A percentile compares a stretch with the other conserved stretches of the same genome.
Conservation (phyloP, 2,113 vertebrate species). For the Neogale vison region DNA sequence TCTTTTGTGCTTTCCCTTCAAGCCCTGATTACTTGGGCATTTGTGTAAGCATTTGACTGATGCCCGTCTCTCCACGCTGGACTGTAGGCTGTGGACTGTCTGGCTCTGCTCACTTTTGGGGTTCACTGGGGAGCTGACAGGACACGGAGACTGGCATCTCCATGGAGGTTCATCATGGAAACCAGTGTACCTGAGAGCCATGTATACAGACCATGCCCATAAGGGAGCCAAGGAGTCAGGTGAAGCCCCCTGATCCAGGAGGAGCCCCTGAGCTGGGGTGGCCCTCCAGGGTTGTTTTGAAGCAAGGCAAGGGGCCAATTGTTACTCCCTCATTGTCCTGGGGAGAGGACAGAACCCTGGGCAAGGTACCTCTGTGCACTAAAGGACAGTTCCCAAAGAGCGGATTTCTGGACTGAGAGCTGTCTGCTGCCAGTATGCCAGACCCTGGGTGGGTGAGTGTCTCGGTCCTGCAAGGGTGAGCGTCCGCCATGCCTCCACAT, state of each 20-base stretch:
- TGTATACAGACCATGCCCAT: neutral
- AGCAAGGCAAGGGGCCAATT: neutral
- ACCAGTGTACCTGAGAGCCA: neutral
- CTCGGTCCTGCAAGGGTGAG: neutral
- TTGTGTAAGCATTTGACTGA: neutral
- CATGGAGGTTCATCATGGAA: too few species aligned
- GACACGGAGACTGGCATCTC: neutral
- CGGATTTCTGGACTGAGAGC: neutral
- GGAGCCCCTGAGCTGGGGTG: neutral
- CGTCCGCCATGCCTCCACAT: fast-evolving
- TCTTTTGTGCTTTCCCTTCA: neutral
- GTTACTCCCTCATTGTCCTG: neutral
- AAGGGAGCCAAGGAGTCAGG: neutral
- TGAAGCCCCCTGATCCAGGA: neutral
- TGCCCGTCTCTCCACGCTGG: neutral
- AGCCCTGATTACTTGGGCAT: too few species aligned
- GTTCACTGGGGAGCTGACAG: neutral
- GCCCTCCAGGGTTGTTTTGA: neutral
- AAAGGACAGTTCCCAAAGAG: neutral
- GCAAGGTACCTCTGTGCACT: neutral
- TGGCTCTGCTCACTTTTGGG: neutral
- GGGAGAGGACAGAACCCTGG: neutral
- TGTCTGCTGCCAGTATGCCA: neutral
- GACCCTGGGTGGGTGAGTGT: neutral
- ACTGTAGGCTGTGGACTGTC: neutral